phyloP scores from a whole-genome alignment of 2,888 invertebrate genomes.

The Macroteleia sp. region DNA sequence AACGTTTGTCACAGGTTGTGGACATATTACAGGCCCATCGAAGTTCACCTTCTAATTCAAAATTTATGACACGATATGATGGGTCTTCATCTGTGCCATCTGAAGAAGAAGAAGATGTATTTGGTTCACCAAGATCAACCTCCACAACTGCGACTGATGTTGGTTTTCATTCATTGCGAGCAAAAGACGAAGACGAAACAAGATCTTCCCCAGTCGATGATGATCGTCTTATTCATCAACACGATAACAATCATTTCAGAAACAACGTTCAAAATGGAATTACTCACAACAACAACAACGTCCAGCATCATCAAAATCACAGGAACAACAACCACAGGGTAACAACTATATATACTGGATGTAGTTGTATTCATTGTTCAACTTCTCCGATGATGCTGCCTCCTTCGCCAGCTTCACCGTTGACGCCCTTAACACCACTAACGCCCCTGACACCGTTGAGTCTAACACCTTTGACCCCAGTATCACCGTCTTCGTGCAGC shows the following conservation, averaged over 20 bases:
- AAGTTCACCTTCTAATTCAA: conserved; percentile 78
- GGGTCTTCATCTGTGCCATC: conserved; percentile 67
- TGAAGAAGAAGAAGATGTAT: conserved; percentile 79
- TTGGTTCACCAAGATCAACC: conserved; percentile 79
- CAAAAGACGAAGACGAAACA: conserved; percentile 82
- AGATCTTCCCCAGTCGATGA: conserved; percentile 60
- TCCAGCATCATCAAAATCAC: conserved; percentile 65
- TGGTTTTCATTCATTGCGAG: conserved; percentile 85
- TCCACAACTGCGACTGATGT: conserved; percentile 83
- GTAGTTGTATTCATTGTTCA: conserved; percentile 74
- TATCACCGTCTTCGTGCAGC: conserved; percentile 85
- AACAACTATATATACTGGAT: conserved; percentile 76
- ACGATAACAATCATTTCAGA: conserved; percentile 67
- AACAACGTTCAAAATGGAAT: conserved; percentile 58
- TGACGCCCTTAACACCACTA: conserved; percentile 84
- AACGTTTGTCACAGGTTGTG: conserved; percentile 91
- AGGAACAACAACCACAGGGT: conserved; percentile 67
- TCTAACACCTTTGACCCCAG: conserved; percentile 85
- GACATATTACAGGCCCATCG: conserved; percentile 88
- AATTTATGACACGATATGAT: conserved; percentile 84
- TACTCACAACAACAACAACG: conserved; percentile 55
- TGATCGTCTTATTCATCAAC: conserved; percentile 77
- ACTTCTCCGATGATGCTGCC: conserved; percentile 77
- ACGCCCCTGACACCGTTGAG: conserved; percentile 83
- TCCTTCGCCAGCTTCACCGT: conserved; percentile 82